Base-by-base conservation (phyloP, 2,113 vertebrate species). In the Cryptomyrus ogoouensis region DNA sequence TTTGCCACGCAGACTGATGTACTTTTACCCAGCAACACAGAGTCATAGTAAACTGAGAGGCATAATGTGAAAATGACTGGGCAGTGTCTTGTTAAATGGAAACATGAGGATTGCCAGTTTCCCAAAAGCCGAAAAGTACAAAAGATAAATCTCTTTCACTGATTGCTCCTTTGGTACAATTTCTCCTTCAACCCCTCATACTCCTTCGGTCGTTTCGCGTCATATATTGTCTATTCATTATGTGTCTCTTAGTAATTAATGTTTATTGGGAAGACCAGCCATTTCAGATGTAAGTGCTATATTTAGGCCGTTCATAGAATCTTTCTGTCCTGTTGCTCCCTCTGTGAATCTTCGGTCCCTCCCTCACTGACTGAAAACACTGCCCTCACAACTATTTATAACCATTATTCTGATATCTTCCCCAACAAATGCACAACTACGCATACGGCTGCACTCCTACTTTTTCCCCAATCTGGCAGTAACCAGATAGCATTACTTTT, bases 361-460 rank as follows among this genome's bases (percentile, higher is more conserved):
- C 46, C 84, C 27, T 31, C 84, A n/a, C 84, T 87, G 15, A 87
- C 27, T 80, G 8, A 50, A 50, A 89, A 89, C 88, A 83, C 46
- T 70, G 58, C n/a, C 44, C 47, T 70, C 27, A 52, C 19, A 1
- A 85, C 74, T 89, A 84, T 89, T 89, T 89, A 56, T 62, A 89
- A 27, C 47, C 17, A 50, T 52, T 66, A 53, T 80, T n/a, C 35
- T 52, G 9, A 49, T 31, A 80, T 44, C 42, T 39, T 27, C 52
- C 80, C 77, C 27, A 46, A 52, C 8, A 44, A 56, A 24, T 15
- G 52, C 42, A 42, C 7, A 89, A 2, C 9, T 21, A 44, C 31
- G 19, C 31, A 39, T 53, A 44, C 8, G 3, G 35, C 50, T 42
- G 49, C 44, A 7, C 9, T 56, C 15, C 9, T 83, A 19, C 21